These are phyloP conservation scores for Lasiurus borealis DNA, from an alignment of 2,113 vertebrate species.

Conservation along the genomic window DNA sequence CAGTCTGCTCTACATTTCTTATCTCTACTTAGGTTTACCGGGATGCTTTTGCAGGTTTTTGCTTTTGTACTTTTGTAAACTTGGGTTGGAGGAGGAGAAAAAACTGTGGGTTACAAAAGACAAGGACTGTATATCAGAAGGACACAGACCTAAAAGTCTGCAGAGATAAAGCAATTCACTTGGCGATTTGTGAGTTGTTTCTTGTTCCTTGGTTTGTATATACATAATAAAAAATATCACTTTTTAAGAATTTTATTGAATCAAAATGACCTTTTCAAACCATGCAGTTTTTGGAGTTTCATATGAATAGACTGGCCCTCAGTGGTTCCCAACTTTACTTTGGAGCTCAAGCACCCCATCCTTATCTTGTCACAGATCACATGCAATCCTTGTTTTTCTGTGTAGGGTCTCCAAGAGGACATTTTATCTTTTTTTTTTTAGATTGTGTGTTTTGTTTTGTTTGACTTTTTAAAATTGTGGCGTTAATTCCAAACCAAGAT, in stretches of 20 bases:
- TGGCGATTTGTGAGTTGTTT: neutral
- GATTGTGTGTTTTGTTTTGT: neutral
- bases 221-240: neutral
- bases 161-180: neutral
- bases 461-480: neutral
- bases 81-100: neutral
- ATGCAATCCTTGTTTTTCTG: no score
- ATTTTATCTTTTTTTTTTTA: neutral
- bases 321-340: neutral
- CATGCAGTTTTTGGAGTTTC: neutral
- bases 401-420: neutral
- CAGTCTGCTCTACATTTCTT: neutral
- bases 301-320: neutral
- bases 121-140: no score
- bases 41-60: neutral
- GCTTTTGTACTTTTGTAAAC: constrained; percentile 33
- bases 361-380: neutral
- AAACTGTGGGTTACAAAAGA: neutral
- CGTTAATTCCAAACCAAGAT: neutral
- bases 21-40: neutral
- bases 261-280: neutral
- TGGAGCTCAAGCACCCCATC: neutral
- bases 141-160: no score
- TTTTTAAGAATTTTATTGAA: neutral
- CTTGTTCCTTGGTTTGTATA: neutral